Evolutionary conservation across 2,113 vertebrate species (phyloP).

Genomic region (Myanophis thanlyinensis): DNA sequence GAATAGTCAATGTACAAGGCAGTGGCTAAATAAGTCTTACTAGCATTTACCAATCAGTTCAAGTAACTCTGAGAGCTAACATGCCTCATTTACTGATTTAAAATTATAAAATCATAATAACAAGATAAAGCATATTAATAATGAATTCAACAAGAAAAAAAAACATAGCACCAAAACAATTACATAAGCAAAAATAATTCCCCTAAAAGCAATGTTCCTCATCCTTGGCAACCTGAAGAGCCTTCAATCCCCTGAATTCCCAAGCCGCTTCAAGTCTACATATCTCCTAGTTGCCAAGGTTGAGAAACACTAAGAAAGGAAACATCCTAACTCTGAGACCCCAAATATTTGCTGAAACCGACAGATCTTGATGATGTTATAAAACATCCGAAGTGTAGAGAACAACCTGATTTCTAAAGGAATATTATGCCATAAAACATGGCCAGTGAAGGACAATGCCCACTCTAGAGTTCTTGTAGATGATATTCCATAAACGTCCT

Average conservation of each 20-base stretch:
- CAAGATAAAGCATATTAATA: neutral
- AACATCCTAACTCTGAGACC: neutral
- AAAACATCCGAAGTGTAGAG: neutral
- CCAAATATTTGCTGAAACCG: neutral
- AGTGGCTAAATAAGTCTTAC: neutral
- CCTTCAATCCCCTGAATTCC: neutral
- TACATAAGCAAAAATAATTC: neutral
- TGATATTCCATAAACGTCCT: neutral
- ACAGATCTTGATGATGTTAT: neutral
- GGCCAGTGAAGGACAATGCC: neutral
- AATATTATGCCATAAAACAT: neutral
- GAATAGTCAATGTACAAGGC: neutral
- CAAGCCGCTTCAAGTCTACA: neutral
- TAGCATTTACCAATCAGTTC: neutral
- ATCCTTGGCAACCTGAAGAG: neutral
- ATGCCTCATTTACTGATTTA: neutral
- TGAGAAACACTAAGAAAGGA: neutral
- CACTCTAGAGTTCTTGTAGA: neutral
- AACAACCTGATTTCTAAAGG: neutral
- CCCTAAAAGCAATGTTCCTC: neutral
- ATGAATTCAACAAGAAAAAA: neutral
- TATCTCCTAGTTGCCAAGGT: neutral
- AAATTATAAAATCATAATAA: neutral
- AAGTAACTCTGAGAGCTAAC: neutral
- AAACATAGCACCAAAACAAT: neutral